phyloP scores from a whole-genome alignment of 2,797 vertebrate species.

The Pelobates cultripes region DNA sequence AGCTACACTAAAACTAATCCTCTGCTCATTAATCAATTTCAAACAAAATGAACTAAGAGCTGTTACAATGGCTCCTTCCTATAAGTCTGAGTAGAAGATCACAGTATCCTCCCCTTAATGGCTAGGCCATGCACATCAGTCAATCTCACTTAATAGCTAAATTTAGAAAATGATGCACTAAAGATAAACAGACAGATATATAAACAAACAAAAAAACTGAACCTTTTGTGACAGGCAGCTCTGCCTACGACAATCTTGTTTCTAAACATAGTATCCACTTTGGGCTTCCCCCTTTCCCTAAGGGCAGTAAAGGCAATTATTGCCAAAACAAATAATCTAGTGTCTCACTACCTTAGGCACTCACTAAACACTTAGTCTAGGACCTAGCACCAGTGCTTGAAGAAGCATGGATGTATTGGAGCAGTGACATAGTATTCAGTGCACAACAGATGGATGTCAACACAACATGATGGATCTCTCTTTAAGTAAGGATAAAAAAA shows the following conservation, averaged over 20 bases:
- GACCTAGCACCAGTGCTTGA: slow-evolving; percentile 28
- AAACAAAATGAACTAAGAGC: slow-evolving; percentile 54
- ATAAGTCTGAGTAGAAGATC: slow-evolving; percentile 58
- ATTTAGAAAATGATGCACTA: slow-evolving; percentile 65
- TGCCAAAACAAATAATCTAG: slow-evolving; percentile 79
- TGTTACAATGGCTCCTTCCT: slow-evolving; percentile 53
- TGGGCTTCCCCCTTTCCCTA: slow-evolving; percentile 60
- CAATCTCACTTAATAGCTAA: slow-evolving; percentile 66
- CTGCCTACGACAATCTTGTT: slow-evolving; percentile 75
- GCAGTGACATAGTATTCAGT: slow-evolving; percentile 59
- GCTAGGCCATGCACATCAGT: slow-evolving; percentile 64
- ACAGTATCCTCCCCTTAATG: slow-evolving; percentile 61
- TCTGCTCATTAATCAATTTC: slow-evolving; percentile 35
- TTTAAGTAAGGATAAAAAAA: slow-evolving; percentile 64
- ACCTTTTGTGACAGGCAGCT: slow-evolving; percentile 69
- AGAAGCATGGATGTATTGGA: slow-evolving; percentile 37
- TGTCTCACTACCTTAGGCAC: slow-evolving; percentile 71
- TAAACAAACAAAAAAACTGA: slow-evolving; percentile 67
- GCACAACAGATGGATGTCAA: slow-evolving; percentile 63
- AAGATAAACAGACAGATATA: slow-evolving; percentile 67
- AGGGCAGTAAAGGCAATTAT: slow-evolving; percentile 75
- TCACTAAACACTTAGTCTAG: slow-evolving; percentile 57
- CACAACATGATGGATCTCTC: slow-evolving; percentile 66
- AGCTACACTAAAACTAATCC: background rate
- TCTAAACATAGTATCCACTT: slow-evolving; percentile 83